These are phyloP conservation scores for Smutsia temminckii DNA, from an alignment of 2,797 vertebrate genomes.

Conservation along the genomic window DNA sequence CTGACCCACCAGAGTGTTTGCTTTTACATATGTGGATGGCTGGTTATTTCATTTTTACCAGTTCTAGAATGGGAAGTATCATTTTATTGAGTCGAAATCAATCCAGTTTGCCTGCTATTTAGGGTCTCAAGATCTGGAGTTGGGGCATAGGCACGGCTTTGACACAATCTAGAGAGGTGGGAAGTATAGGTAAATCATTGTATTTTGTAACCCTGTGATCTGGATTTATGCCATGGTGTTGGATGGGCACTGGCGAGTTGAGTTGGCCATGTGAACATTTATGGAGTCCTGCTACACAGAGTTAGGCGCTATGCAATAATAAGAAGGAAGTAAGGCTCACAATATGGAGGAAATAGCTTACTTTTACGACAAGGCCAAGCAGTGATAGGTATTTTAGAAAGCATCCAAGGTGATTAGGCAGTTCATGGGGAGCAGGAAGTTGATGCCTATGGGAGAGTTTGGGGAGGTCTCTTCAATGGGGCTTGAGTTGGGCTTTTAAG, in stretches of 20 bases:
- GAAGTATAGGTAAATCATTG: background rate
- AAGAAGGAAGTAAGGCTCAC: background rate
- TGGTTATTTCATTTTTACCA: slow-evolving; percentile 11
- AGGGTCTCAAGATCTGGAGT: background rate
- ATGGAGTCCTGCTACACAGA: background rate
- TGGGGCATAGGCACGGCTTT: background rate
- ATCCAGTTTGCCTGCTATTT: background rate
- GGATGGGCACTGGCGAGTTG: background rate
- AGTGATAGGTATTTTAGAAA: background rate
- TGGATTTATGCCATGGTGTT: background rate
- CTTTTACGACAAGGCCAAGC: background rate
- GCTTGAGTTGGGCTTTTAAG: slow-evolving; percentile 31
- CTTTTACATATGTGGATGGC: background rate
- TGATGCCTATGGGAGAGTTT: background rate
- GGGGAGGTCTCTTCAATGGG: background rate
- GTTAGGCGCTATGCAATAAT: background rate
- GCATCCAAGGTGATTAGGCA: background rate
- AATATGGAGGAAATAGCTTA: background rate
- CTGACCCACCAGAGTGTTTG: background rate
- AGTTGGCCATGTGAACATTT: background rate
- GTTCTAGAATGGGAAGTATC: background rate
- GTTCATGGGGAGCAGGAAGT: background rate
- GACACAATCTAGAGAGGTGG: background rate
- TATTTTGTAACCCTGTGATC: background rate
- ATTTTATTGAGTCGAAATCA: slow-evolving; percentile 23